phyloP scores from a whole-genome alignment of 2,888 invertebrate genomes.

The Tenthredo notha region DNA sequence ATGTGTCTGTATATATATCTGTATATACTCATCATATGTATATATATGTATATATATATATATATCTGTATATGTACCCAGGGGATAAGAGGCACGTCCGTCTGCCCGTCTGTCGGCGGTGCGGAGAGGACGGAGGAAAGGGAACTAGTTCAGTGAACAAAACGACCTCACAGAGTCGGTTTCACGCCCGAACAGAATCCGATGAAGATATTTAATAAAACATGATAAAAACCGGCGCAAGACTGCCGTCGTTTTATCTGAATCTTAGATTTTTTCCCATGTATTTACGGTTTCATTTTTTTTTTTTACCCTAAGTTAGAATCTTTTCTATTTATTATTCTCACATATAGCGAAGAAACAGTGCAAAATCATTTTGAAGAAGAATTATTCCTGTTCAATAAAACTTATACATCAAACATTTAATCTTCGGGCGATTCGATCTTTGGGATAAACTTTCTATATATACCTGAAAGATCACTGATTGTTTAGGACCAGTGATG shows the following conservation, averaged over 20 bases:
- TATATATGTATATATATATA: not conserved
- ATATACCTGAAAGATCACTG: not conserved
- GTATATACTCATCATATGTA: not conserved
- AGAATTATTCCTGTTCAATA: not conserved
- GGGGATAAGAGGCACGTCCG: slow-evolving; percentile 52
- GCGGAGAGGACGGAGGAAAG: slow-evolving; percentile 63
- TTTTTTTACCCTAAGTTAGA: not conserved
- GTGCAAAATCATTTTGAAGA: not conserved
- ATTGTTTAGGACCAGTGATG: slow-evolving; percentile 5
- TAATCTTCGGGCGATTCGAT: not conserved
- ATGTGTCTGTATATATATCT: not conserved
- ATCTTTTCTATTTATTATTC: not conserved
- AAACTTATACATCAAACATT: not conserved
- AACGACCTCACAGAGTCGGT: slow-evolving; percentile 68
- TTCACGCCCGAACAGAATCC: slow-evolving; percentile 43
- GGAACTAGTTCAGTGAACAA: slow-evolving; percentile 78
- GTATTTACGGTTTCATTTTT: not conserved
- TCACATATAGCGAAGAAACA: not conserved
- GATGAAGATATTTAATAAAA: not conserved
- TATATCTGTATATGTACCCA: slow-evolving; percentile 37
- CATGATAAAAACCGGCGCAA: not conserved
- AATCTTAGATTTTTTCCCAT: not conserved
- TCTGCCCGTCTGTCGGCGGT: slow-evolving; percentile 50
- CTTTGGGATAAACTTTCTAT: not conserved
- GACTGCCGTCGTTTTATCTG: not conserved